phyloP scores from a whole-genome alignment of 2,888 invertebrate species.

The Heliconius erato region DNA sequence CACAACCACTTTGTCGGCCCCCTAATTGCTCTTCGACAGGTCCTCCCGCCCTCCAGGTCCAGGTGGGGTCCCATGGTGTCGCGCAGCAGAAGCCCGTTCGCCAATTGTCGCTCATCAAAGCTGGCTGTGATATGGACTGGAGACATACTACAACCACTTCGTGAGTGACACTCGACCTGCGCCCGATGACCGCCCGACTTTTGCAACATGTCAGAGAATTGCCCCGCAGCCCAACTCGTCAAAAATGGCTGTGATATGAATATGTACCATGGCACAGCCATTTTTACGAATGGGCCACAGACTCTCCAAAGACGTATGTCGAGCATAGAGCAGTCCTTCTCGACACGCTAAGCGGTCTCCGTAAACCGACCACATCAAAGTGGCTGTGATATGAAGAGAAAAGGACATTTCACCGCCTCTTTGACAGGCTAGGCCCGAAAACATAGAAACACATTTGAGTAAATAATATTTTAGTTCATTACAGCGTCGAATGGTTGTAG shows the following conservation, averaged over 20 bases:
- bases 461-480: neutral
- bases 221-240: constrained; percentile 92
- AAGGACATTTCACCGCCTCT: constrained; percentile 92
- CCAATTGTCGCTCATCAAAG: constrained; percentile 94
- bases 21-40: constrained; percentile 43
- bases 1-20: constrained; percentile 90
- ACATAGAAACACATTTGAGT: constrained; percentile 50
- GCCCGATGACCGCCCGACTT: constrained; percentile 6
- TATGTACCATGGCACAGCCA: constrained; percentile 62
- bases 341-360: constrained; percentile 55
- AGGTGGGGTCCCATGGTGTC: neutral
- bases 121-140: constrained; percentile 96
- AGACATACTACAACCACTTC: constrained; percentile 96
- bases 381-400: constrained; percentile 96
- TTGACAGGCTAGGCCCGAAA: constrained; percentile 91
- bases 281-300: constrained; percentile 89
- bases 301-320: constrained; percentile 44
- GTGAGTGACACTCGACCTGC: constrained; percentile 88
- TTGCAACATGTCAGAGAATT: constrained; percentile 25
- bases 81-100: constrained; percentile 26
- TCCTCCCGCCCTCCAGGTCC: neutral
- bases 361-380: constrained; percentile 95
- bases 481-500: neutral
- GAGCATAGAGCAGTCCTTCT: constrained; percentile 14
- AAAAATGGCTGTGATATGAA: constrained; percentile 98